phyloP scores from a whole-genome alignment of 2,113 vertebrate species.

The Neopipo cinnamomea region DNA sequence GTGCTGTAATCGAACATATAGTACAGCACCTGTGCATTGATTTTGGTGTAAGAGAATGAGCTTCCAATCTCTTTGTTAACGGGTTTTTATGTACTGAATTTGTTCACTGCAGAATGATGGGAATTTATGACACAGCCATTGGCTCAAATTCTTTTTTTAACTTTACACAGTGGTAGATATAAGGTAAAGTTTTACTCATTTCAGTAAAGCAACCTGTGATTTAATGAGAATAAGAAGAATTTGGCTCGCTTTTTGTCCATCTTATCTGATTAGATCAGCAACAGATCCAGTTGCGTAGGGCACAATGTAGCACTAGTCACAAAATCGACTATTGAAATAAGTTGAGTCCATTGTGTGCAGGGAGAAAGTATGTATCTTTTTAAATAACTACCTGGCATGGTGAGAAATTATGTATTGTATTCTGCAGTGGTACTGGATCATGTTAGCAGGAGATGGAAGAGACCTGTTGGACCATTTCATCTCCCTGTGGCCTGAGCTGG shows the following conservation, averaged over 20 bases:
- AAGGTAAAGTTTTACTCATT: neutral
- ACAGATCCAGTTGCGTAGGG: neutral
- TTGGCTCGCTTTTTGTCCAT: neutral
- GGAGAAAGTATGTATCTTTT: neutral
- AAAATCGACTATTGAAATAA: neutral
- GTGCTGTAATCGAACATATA: neutral
- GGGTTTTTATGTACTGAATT: neutral
- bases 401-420: neutral
- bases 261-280: neutral
- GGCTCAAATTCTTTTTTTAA: neutral
- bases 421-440: neutral
- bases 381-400: neutral
- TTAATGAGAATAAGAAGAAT: neutral
- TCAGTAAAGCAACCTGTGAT: neutral
- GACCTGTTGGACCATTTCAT: neutral
- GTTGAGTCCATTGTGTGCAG: neutral
- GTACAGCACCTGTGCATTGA: neutral
- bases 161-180: neutral
- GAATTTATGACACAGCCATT: neutral
- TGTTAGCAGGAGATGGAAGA: neutral
- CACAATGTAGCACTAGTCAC: neutral
- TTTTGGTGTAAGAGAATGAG: neutral
- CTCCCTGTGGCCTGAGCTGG: neutral
- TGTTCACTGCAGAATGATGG: neutral
- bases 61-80: neutral